Evolutionary conservation across 2,113 vertebrate genomes (phyloP).

Genomic region (Oryzias javanicus): DNA sequence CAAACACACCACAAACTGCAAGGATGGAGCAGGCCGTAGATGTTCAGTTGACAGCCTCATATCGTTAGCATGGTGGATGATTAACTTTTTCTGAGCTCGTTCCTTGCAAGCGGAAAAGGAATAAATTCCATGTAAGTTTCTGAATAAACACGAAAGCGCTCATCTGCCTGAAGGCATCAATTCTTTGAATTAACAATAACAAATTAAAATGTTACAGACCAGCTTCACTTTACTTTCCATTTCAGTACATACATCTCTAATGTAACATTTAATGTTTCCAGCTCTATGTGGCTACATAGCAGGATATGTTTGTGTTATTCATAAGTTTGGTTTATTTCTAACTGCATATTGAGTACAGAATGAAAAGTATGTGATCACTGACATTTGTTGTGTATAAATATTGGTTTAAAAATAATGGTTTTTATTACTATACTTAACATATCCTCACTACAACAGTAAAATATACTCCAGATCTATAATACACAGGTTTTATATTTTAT

Average conservation of each 20-base stretch:
- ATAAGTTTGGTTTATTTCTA: too few species aligned
- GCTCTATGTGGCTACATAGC: too few species aligned
- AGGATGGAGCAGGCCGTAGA: constrained; percentile 44
- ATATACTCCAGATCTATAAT: too few species aligned
- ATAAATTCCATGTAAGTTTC: constrained; percentile 25
- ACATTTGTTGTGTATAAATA: neutral
- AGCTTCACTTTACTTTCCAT: too few species aligned
- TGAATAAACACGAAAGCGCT: constrained; percentile 17
- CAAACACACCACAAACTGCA: constrained; percentile 68
- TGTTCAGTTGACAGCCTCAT: constrained; percentile 30
- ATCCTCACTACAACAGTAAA: too few species aligned
- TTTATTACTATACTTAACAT: neutral
- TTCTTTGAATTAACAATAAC: too few species aligned
- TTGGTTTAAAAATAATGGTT: neutral
- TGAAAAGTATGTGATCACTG: neutral
- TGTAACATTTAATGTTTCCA: too few species aligned
- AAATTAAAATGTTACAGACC: too few species aligned
- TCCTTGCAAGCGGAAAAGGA: constrained; percentile 3
- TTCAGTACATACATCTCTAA: too few species aligned
- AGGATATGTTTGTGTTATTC: too few species aligned
- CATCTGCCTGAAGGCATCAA: neutral
- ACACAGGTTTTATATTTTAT: too few species aligned
- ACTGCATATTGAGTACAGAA: neutral
- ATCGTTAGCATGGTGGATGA: constrained; percentile 49
- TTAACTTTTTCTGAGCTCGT: constrained; percentile 37